phyloP scores from a whole-genome alignment of 2,888 invertebrate species.

The Nomada flava region DNA sequence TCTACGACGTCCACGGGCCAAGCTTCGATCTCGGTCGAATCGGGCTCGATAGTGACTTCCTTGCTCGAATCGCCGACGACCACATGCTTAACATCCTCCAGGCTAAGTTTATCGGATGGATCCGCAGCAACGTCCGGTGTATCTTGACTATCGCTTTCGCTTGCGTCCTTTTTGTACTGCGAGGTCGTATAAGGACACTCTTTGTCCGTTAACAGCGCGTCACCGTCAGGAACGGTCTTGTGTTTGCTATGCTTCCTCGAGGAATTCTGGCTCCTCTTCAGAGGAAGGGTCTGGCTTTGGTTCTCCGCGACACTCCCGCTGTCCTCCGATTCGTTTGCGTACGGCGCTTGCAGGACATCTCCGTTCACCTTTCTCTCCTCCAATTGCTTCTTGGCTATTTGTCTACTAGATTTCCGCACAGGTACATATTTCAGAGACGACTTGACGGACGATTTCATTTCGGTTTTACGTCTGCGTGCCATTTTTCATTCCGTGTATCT shows the following conservation, averaged over 20 bases:
- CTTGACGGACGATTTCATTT: conserved; percentile 76
- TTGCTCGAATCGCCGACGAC: conserved; percentile 69
- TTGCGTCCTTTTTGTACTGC: conserved; percentile 65
- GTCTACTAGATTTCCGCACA: conserved; percentile 81
- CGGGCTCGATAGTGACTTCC: conserved; percentile 50
- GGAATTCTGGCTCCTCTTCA: conserved; percentile 63
- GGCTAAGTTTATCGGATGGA: conserved; percentile 66
- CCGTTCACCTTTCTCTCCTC: conserved; percentile 79
- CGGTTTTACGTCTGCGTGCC: conserved; percentile 80
- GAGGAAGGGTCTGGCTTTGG: conserved; percentile 48
- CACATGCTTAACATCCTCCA: conserved; percentile 72
- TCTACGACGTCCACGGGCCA: conserved; percentile 82
- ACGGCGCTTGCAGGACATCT: conserved; percentile 65
- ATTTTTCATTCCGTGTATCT: conserved; percentile 72
- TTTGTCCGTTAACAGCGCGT: neutral
- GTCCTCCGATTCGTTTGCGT: conserved; percentile 71
- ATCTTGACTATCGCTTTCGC: conserved; percentile 77
- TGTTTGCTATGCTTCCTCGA: conserved; percentile 66
- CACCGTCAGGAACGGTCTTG: conserved; percentile 54
- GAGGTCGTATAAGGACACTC: conserved; percentile 43
- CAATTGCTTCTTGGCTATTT: conserved; percentile 81
- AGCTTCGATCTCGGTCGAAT: conserved; percentile 61
- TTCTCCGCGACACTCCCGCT: conserved; percentile 65
- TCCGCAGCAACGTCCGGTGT: conserved; percentile 61
- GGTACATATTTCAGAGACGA: conserved; percentile 74